phyloP scores from a whole-genome alignment of 2,888 invertebrate genomes.

The Ecliptopera silaceata region DNA sequence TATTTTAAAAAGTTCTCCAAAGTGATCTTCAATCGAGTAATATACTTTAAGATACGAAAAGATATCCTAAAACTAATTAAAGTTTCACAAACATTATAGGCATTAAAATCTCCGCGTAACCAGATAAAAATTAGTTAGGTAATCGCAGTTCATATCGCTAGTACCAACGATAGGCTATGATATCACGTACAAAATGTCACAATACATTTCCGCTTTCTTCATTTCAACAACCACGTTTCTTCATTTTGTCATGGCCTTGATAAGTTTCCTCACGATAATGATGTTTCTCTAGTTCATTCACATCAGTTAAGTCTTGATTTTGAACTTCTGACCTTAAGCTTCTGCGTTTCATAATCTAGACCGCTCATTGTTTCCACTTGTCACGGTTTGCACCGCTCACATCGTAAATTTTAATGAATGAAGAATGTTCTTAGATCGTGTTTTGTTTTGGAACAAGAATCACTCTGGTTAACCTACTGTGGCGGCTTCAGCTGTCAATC shows the following conservation, averaged over 20 bases:
- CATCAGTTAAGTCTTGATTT: constrained; percentile 41
- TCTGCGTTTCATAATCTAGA: constrained; percentile 30
- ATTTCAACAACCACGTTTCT: constrained; percentile 29
- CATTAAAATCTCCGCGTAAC: no score
- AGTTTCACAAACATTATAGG: no score
- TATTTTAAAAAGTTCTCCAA: no score
- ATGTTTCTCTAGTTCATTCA: constrained; percentile 50
- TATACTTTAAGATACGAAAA: no score
- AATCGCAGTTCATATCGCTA: no score
- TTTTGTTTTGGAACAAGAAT: constrained; percentile 16
- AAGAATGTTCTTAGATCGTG: constrained; percentile 16
- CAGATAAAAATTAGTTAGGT: no score
- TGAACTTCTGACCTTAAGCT: constrained; percentile 41
- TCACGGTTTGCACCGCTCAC: constrained; percentile 26
- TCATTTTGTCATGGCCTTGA: constrained; percentile 32
- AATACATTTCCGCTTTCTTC: constrained; percentile 61
- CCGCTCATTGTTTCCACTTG: constrained; percentile 23
- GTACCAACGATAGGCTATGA: constrained; percentile 36
- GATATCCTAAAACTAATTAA: no score
- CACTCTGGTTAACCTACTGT: background rate
- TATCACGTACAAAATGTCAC: constrained; percentile 56
- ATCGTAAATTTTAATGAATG: constrained; percentile 28
- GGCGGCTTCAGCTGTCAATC: background rate
- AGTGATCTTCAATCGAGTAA: no score
- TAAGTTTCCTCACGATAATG: constrained; percentile 44